These are phyloP conservation scores for Parnassius mnemosyne DNA, from an alignment of 2,888 invertebrate species.

Conservation along the genomic window DNA sequence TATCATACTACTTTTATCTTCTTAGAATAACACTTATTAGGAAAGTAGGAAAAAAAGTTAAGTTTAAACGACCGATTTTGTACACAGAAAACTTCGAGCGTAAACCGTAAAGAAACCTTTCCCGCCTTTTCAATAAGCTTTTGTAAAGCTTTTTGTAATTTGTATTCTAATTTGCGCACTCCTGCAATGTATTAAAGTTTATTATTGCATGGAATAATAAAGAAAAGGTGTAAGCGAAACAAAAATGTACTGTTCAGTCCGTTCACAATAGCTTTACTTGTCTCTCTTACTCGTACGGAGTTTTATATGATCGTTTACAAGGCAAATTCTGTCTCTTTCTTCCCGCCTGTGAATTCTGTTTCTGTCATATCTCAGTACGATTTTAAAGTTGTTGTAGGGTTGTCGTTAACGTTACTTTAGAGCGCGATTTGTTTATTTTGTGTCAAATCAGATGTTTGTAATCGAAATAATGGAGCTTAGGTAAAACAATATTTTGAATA, in stretches of 20 bases:
- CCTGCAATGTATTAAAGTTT: not conserved
- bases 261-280: constrained; percentile 37
- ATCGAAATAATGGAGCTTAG: constrained; percentile 37
- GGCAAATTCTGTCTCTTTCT: constrained; percentile 29
- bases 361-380: constrained; percentile 39
- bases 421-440: constrained; percentile 47
- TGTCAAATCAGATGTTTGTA: constrained; percentile 34
- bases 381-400: constrained; percentile 38
- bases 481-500: constrained; percentile 36
- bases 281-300: constrained; percentile 47
- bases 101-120: constrained; percentile 37
- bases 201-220: not conserved
- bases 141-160: constrained; percentile 26
- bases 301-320: constrained; percentile 25
- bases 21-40: no score
- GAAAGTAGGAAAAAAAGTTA: constrained; percentile 31
- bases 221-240: constrained; percentile 31
- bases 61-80: constrained; percentile 17
- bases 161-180: not conserved
- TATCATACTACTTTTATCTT: no score
- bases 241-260: constrained; percentile 34
- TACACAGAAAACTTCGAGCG: constrained; percentile 32
- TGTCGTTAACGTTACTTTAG: constrained; percentile 35
- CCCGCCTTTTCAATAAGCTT: constrained; percentile 54
- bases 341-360: constrained; percentile 36